Base-by-base conservation (phyloP, 1,140 invertebrate species). In the Aphelenchoides fujianensis region DNA sequence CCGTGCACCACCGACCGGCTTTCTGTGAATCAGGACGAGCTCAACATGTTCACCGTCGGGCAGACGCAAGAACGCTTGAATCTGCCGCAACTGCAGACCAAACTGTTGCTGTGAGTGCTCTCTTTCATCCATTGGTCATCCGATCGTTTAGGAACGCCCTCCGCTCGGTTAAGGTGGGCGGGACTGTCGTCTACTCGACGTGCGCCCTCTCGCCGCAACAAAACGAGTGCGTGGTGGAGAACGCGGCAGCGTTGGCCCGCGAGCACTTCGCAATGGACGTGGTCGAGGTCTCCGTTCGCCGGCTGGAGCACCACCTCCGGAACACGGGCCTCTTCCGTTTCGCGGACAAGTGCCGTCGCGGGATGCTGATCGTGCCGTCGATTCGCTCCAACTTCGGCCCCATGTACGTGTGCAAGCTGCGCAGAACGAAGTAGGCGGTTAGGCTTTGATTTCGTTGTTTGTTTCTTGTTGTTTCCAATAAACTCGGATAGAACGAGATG, bases 1-100 rank as follows among this genome's bases (percentile, higher is more conserved):
- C 95, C 95, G 0, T 98, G 95, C 83, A 94, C 93, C 2, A 94
- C 90, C n/a, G 96, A 99, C 86, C 87, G 95, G 72, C 90, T 91
- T 80, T 90, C 90, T 2, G 85, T 94, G 0, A 89, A 88, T 69
- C 88, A 90, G 61, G 89, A 92, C 78, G 91, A 94, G 1, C 94
- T 96, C 84, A 98, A 93, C 84, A 90, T 95, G 48, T 99, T 98
- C 82, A 90, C 90, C 80, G 82, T 89, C 0, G 86, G 86, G 12
- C 88, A 93, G 57, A 86, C 91, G 0, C 90, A 90, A 79, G 94
- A 98, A 83, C 87, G 95, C 75, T 85, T 97, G 5, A 84, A 87
- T 71, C 84, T 98, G 61, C 93, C 95, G 0, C 89, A 92, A 83
- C 64, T 91, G 1, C 96, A 98, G 84, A 88, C 90, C 5, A 88